Percentiles rank a stretch among this genome's conserved stretches.
Conservation (phyloP, 2,888 invertebrate species). For the Melanostoma scalare region DNA sequence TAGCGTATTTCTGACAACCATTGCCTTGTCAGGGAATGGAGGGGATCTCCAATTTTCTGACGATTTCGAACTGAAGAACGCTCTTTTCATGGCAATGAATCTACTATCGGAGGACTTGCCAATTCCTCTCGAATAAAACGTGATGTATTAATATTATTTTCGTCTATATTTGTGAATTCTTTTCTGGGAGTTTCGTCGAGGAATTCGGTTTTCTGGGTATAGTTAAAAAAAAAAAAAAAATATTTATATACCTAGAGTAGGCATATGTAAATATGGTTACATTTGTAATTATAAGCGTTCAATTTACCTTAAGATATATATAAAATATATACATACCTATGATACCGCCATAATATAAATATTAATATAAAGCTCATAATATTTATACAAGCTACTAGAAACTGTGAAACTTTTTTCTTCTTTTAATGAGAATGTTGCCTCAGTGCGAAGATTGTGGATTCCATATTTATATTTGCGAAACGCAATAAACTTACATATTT, state of each 20-base stretch:
- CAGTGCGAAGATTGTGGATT: constrained; percentile 34
- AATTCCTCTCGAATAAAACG: not conserved
- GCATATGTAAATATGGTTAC: too few relatives aligned
- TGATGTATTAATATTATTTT: not conserved
- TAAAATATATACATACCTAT: constrained; percentile 64
- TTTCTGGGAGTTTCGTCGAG: not conserved
- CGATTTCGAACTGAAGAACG: too few relatives aligned
- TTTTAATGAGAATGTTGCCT: constrained; percentile 62
- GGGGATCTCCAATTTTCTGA: too few relatives aligned
- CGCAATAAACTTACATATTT: constrained; percentile 68
- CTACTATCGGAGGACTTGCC: not conserved
- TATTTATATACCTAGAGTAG: too few relatives aligned
- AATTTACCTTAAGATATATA: not conserved
- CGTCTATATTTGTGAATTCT: not conserved
- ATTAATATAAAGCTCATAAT: constrained; percentile 49
- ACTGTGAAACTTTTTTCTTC: constrained; percentile 50
- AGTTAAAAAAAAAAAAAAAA: too few relatives aligned
- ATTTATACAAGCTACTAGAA: constrained; percentile 55
- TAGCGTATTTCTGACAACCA: too few relatives aligned
- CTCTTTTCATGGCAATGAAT: too few relatives aligned
- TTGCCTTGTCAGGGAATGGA: too few relatives aligned
- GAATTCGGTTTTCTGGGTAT: too few relatives aligned
- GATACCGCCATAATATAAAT: constrained; percentile 70
- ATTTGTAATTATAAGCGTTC: not conserved
- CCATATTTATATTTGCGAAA: constrained; percentile 53